Percentiles rank a stretch among this genome's conserved stretches.
These are phyloP conservation scores for Takifugu bimaculatus DNA, from an alignment of 2,113 vertebrate species.

Conservation along the genomic window DNA sequence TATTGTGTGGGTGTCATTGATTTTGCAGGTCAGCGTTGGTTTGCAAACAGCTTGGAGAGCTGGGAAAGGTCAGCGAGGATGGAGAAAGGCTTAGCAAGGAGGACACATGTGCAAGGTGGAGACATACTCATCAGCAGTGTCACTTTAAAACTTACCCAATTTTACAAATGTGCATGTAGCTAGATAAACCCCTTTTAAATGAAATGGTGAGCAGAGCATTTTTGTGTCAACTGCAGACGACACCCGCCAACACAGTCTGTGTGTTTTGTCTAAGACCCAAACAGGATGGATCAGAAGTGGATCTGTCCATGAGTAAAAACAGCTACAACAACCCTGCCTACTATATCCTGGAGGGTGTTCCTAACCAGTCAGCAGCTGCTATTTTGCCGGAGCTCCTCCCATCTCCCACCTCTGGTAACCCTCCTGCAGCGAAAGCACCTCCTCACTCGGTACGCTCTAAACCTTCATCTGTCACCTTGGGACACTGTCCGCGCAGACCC, in stretches of 20 bases:
- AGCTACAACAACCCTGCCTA: constrained; percentile 97
- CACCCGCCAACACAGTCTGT: not conserved
- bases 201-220: too few relatives aligned
- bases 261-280: constrained; percentile 72
- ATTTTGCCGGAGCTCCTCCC: constrained; percentile 71
- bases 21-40: constrained; percentile 70
- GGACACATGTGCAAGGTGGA: constrained; percentile 74
- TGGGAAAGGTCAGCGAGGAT: constrained; percentile 83
- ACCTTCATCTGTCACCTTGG: constrained; percentile 48
- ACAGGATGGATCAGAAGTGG: constrained; percentile 74
- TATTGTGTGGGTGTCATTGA: too few relatives aligned
- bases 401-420: constrained; percentile 58
- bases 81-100: constrained; percentile 81
- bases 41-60: constrained; percentile 75
- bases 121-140: not conserved
- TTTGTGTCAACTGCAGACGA: not conserved
- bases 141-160: not conserved
- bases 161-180: not conserved
- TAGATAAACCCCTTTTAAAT: too few relatives aligned
- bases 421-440: constrained; percentile 59
- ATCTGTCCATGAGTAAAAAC: constrained; percentile 80
- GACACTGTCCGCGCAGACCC: constrained; percentile 52
- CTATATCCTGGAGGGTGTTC: constrained; percentile 93
- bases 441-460: constrained; percentile 61
- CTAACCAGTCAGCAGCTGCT: constrained; percentile 82